These are phyloP conservation scores for Eleginops maclovinus DNA, from an alignment of 2,113 vertebrate species.

Conservation along the genomic window DNA sequence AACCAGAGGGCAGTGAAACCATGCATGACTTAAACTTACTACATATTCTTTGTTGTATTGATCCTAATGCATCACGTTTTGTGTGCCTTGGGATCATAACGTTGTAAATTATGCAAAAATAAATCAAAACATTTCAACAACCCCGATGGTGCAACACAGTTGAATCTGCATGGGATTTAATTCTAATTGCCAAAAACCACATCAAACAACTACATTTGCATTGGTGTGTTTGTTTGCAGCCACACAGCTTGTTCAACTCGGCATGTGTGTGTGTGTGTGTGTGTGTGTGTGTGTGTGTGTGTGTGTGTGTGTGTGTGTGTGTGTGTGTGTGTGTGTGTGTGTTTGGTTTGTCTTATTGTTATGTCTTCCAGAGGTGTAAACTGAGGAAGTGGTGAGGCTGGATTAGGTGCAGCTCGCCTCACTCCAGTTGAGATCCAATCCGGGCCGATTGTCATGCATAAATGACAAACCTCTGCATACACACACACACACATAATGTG, in stretches of 20 bases:
- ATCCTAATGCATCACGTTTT: too few relatives aligned
- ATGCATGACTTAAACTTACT: background rate
- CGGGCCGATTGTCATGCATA: background rate
- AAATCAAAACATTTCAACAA: background rate
- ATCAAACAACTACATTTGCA: too few relatives aligned
- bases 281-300: background rate
- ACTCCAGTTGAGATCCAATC: slow-evolving; percentile 43
- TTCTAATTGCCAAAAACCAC: too few relatives aligned
- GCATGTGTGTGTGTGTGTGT: background rate
- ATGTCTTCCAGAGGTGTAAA: slow-evolving; percentile 38
- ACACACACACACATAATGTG: slow-evolving; percentile 3
- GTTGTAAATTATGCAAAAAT: background rate
- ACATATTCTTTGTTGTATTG: too few relatives aligned
- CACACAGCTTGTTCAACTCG: too few relatives aligned
- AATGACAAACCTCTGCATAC: background rate
- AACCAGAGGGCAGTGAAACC: background rate
- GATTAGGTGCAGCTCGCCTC: slow-evolving; percentile 47
- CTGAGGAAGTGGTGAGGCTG: slow-evolving; percentile 35
- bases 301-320: slow-evolving; percentile 1
- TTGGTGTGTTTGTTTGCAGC: too few relatives aligned
- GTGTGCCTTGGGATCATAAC: too few relatives aligned
- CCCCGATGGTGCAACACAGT: background rate
- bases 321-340: slow-evolving; percentile 1
- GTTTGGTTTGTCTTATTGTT: background rate
- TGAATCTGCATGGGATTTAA: too few relatives aligned